Base-by-base conservation (phyloP, 2,797 vertebrate genomes). In the Calcarius lapponicus region DNA sequence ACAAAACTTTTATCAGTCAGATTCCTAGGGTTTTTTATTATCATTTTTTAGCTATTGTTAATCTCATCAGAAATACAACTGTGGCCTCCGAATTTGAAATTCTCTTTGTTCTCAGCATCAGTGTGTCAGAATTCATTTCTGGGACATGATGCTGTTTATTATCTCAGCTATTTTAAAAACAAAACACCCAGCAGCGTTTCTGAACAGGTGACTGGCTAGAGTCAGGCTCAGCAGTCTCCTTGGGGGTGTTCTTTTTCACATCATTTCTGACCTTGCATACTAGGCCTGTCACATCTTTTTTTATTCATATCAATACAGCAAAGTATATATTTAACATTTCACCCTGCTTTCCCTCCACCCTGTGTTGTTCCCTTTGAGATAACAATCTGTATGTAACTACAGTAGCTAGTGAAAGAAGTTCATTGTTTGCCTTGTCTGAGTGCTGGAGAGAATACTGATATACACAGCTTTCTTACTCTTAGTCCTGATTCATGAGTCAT, bases 251-350 rank as follows among this genome's bases (percentile, higher is more conserved):
- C 6, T 34, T 51, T 91, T 86, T 79, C 24, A 48, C 54, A 65
- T 57, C 7, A 24, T 57, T 86, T 75, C 34, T 92, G 72, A 80
- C 85, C 73, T 86, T 90, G 70, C 32, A 40, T 36, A 26, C 18
- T 57, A 62, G 14, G 16, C 9, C 42, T 88, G 82, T 70, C 80
- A 69, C 18, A 42, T 58, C 50, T 86, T 70, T 91, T 56, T 57
- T 79, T 69, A 61, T 61, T 54, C 10, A 6, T 79, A 88, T 88
- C 85, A 83, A 69, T 72, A 83, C 2, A 0, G 34, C 86, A 62
- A 95, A 80, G 28, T 78, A 78, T 36, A 66, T 80, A 58, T 81
- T 94, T 95, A 95, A 90, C 79, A 78, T 75, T 91, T 96, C 75
- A 88, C n/a, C 65, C 21, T 1, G 2, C 16, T 71, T 92, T 90